Percentiles rank a stretch among this genome's conserved stretches.
phyloP scores from a whole-genome alignment of 2,113 vertebrate species.

The Myiopsitta monachus region DNA sequence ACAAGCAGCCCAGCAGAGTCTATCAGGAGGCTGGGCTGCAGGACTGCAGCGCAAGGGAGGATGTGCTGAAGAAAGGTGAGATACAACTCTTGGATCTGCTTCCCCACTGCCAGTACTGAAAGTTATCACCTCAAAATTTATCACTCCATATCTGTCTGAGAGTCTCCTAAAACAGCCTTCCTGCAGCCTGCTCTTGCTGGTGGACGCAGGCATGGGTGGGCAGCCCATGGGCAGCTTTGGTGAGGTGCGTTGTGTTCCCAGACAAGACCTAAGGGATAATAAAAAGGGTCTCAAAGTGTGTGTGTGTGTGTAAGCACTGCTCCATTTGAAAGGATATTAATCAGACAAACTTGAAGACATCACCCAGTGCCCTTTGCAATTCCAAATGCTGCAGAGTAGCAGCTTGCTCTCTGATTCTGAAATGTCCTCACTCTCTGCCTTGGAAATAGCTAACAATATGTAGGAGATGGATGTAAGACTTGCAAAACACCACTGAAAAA shows the following conservation, averaged over 20 bases:
- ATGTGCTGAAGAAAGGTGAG: not conserved
- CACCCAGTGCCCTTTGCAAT: not conserved
- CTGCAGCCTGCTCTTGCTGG: not conserved
- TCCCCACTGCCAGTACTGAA: rapidly evolving
- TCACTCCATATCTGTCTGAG: rapidly evolving
- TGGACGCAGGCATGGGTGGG: not conserved
- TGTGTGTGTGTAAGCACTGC: not conserved
- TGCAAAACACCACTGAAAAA: not conserved
- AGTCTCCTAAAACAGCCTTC: not conserved
- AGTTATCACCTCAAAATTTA: not conserved
- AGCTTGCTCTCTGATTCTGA: not conserved
- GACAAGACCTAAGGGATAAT: not conserved
- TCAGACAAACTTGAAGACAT: not conserved
- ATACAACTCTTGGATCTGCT: not conserved
- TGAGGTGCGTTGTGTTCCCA: not conserved
- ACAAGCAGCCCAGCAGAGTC: not conserved
- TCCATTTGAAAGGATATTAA: not conserved
- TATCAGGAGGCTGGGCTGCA: not conserved
- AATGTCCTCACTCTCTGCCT: not conserved
- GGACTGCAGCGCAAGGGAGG: not conserved
- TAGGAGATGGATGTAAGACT: not conserved
- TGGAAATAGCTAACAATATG: not conserved
- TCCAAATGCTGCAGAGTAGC: not conserved
- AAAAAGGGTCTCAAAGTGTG: not conserved
- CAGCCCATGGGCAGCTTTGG: not conserved